phyloP scores from a whole-genome alignment of 1,140 invertebrate genomes.

The Leptonema lineaticorne region DNA sequence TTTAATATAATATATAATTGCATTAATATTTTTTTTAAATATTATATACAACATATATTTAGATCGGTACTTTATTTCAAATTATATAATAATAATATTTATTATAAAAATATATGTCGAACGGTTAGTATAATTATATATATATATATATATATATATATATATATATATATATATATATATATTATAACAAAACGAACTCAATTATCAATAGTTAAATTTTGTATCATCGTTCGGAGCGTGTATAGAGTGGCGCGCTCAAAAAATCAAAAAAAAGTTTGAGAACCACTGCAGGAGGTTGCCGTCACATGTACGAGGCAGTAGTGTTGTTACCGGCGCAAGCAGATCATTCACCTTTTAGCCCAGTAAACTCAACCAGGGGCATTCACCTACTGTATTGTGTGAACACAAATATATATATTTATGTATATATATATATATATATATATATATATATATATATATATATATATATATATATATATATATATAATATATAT shows the following conservation, averaged over 20 bases:
- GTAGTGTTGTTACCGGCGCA: conserved; percentile 26
- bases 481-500: too few species aligned
- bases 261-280: too few species aligned
- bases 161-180: not conserved
- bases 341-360: conserved; percentile 35
- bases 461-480: not conserved
- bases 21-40: too few species aligned
- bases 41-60: too few species aligned
- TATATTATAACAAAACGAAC: not conserved
- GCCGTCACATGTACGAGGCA: conserved; percentile 20
- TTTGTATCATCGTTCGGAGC: too few species aligned
- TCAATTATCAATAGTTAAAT: not conserved
- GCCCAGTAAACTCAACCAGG: conserved; percentile 37
- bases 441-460: not conserved
- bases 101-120: too few species aligned
- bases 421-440: not conserved
- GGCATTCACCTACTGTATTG: conserved; percentile 38
- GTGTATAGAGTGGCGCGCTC: too few species aligned
- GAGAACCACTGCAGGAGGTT: not conserved
- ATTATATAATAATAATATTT: too few species aligned
- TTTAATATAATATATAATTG: too few species aligned
- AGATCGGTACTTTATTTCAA: too few species aligned
- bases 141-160: not conserved
- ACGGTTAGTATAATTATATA: not conserved
- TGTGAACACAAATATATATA: conserved; percentile 10